phyloP scores from a whole-genome alignment of 1,140 invertebrate species.

The Scaptomyza pallida region DNA sequence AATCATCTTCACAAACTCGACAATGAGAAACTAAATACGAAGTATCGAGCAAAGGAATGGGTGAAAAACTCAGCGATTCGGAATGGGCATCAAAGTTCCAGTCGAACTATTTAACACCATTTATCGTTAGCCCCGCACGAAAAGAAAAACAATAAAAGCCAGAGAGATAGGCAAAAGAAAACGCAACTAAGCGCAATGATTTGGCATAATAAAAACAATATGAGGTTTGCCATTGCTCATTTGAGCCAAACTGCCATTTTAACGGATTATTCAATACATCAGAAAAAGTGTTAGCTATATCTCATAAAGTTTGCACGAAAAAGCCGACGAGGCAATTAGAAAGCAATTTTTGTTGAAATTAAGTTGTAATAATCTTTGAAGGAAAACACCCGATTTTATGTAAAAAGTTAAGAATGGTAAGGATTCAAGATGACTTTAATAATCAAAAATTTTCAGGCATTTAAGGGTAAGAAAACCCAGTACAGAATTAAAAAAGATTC shows the following conservation, averaged over 20 bases:
- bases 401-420: no score
- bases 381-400: no score
- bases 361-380: no score
- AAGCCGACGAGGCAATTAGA: no score
- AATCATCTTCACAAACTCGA: constrained; percentile 31
- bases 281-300: background rate
- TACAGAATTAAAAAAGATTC: no score
- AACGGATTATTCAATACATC: background rate
- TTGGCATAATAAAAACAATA: constrained; percentile 2
- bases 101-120: constrained; percentile 69
- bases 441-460: no score
- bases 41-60: background rate
- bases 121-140: constrained; percentile 51
- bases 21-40: background rate
- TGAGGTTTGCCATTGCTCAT: background rate
- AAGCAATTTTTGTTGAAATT: background rate
- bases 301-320: background rate
- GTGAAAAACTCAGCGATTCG: constrained; percentile 16
- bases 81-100: constrained; percentile 7
- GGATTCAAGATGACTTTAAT: no score
- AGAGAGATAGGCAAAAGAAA: background rate
- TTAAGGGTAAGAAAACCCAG: no score
- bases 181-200: constrained; percentile 2
- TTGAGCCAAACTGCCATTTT: background rate
- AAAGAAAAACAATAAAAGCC: constrained; percentile 37